These are phyloP conservation scores for Phataginus tricuspis DNA, from an alignment of 2,797 vertebrate genomes.

Conservation along the genomic window DNA sequence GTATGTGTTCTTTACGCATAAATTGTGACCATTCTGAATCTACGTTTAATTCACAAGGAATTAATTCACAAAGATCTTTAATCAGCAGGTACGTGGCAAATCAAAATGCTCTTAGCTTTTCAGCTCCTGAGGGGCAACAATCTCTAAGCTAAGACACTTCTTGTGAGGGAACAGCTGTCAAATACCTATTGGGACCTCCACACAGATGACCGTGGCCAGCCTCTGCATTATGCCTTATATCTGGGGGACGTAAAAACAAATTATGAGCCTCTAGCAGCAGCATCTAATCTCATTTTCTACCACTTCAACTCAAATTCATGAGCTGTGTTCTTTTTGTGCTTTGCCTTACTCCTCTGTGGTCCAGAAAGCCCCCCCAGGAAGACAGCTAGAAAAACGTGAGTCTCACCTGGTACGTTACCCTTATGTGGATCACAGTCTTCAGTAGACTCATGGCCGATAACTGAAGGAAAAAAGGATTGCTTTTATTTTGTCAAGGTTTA, in stretches of 20 bases:
- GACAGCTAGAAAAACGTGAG: not conserved
- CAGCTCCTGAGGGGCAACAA: not conserved
- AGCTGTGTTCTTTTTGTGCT: not conserved
- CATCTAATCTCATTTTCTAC: not conserved
- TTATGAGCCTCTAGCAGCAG: not conserved
- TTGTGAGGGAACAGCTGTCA: not conserved
- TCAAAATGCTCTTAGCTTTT: not conserved
- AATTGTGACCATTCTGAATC: not conserved
- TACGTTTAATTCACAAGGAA: not conserved
- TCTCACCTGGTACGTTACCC: not conserved
- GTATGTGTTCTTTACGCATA: not conserved
- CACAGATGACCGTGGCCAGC: not conserved
- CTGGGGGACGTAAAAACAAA: not conserved
- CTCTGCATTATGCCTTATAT: not conserved
- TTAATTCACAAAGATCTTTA: not conserved
- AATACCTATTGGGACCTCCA: not conserved
- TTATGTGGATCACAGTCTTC: not conserved
- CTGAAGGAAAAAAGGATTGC: not conserved
- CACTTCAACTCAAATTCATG: not conserved
- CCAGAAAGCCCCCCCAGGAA: not conserved
- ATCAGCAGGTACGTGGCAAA: not conserved
- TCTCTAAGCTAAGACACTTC: not conserved
- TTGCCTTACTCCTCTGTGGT: not conserved
- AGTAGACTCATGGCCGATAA: not conserved
- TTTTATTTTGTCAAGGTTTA: not conserved